A percentile compares a stretch with the other conserved stretches of the same genome.
Conservation (phyloP, 2,888 invertebrate genomes). For the Rhodophaea formosa region DNA sequence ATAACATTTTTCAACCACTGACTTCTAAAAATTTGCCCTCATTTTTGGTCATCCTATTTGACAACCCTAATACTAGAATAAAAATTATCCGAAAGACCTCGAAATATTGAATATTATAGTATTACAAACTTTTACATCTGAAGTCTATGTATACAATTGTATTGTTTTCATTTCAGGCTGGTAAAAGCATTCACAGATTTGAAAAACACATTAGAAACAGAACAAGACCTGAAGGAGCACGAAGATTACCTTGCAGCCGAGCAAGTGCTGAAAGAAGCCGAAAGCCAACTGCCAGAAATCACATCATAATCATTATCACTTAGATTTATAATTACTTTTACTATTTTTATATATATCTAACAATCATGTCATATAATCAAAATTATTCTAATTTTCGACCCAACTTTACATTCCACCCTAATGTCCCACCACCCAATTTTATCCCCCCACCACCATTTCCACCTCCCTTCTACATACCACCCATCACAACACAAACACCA, state of each 20-base stretch:
- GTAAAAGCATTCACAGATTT: conserved; percentile 89
- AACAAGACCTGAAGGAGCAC: conserved; percentile 87
- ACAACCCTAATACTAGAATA: too few relatives aligned
- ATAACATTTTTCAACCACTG: too few relatives aligned
- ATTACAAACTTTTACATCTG: background rate
- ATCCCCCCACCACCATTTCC: conserved; percentile 47
- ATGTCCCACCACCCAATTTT: conserved; percentile 30
- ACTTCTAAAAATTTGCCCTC: too few relatives aligned
- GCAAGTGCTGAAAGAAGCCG: conserved; percentile 84
- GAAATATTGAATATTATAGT: too few relatives aligned
- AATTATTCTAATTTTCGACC: conserved; percentile 58
- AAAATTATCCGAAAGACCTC: too few relatives aligned
- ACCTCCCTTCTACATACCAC: conserved; percentile 40
- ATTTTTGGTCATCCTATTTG: too few relatives aligned
- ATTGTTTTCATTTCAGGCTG: conserved; percentile 64
- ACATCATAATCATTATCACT: conserved; percentile 42
- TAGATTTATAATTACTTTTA: conserved; percentile 39
- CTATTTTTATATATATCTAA: conserved; percentile 43
- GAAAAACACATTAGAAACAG: conserved; percentile 85
- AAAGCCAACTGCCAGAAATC: conserved; percentile 76
- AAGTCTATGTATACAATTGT: background rate
- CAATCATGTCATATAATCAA: conserved; percentile 70
- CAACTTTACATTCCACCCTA: conserved; percentile 65
- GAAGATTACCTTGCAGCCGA: conserved; percentile 87
- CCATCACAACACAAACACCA: conserved; percentile 23